These are phyloP conservation scores for Lepidocyrtinus sp. DNA, from an alignment of 2,888 invertebrate species.

Conservation along the genomic window DNA sequence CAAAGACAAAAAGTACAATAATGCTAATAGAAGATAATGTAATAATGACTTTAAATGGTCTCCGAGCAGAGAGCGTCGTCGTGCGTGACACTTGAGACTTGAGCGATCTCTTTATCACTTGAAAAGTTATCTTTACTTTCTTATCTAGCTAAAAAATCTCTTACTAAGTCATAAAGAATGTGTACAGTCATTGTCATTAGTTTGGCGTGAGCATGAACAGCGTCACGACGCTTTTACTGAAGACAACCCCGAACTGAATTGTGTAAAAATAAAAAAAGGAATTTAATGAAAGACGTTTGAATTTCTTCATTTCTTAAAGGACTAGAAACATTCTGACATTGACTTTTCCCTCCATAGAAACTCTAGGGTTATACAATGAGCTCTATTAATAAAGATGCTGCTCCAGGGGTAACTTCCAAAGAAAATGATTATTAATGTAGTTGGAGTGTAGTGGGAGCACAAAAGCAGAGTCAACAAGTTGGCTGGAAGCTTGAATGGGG, in stretches of 20 bases:
- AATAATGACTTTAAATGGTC: conserved; percentile 28
- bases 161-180: conserved; percentile 22
- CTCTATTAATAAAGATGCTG: neutral
- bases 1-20: conserved; percentile 18
- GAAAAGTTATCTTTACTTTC: neutral
- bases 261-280: conserved; percentile 3
- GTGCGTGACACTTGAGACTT: conserved; percentile 41
- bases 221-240: conserved; percentile 32
- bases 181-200: conserved; percentile 37
- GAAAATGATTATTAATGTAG: neutral
- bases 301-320: no score
- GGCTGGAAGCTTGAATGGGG: neutral
- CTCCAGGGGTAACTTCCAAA: conserved; percentile 1
- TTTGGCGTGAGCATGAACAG: conserved; percentile 14
- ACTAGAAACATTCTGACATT: neutral
- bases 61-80: conserved; percentile 21
- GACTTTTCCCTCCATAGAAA: neutral
- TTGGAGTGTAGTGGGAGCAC: neutral
- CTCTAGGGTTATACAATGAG: no score
- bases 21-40: conserved; percentile 34
- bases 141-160: conserved; percentile 16
- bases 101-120: conserved; percentile 31
- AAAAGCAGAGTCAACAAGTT: conserved; percentile 26
- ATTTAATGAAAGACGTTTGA: no score
- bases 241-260: neutral